Evolutionary conservation across 2,113 vertebrate species (phyloP).

Genomic region (Thunnus thynnus): DNA sequence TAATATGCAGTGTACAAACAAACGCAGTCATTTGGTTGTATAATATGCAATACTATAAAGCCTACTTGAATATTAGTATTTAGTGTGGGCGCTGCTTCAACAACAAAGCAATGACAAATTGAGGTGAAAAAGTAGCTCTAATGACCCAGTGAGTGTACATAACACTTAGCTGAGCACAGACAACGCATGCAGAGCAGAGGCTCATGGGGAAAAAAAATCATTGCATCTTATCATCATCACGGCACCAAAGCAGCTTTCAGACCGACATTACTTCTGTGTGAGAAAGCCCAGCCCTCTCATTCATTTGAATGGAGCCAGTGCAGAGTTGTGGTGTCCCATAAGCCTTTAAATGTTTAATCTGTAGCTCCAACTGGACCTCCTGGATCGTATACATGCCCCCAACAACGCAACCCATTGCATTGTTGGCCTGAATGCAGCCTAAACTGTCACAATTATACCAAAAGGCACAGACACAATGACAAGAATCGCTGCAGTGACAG

Average conservation of each 20-base stretch:
- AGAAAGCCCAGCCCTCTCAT: no score
- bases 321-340: no score
- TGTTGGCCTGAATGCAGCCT: no score
- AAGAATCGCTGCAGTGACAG: not conserved
- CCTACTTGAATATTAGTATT: constrained; percentile 9
- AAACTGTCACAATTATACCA: not conserved
- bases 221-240: constrained; percentile 2
- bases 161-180: not conserved
- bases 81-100: constrained; percentile 10
- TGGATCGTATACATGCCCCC: no score
- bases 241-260: not conserved
- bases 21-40: constrained; percentile 5
- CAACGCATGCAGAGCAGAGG: constrained; percentile 36
- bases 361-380: no score
- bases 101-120: constrained; percentile 20
- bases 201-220: constrained; percentile 23
- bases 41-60: constrained; percentile 10
- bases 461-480: not conserved
- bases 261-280: no score
- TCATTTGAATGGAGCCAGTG: no score
- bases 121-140: not conserved
- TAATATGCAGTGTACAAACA: constrained; percentile 17
- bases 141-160: not conserved
- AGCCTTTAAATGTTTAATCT: no score
- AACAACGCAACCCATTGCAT: no score